These are phyloP conservation scores for Crypturellus tataupa DNA, from an alignment of 2,797 vertebrate species.

Conservation along the genomic window DNA sequence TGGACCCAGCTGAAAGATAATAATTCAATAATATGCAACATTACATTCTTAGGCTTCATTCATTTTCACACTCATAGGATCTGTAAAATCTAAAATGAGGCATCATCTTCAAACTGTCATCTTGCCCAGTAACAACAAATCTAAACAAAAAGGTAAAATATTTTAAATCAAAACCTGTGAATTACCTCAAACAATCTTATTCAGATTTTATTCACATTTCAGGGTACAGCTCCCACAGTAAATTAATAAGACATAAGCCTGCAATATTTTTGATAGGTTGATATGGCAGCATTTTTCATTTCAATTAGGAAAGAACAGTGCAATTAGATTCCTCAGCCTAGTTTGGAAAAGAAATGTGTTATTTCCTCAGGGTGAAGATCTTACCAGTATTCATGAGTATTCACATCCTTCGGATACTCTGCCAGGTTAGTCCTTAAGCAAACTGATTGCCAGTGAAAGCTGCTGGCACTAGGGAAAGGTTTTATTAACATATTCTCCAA, in stretches of 20 bases:
- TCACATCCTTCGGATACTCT: not conserved
- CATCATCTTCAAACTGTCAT: constrained; percentile 44
- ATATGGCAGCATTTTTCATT: constrained; percentile 40
- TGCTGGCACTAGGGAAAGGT: not conserved
- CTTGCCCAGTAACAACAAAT: constrained; percentile 43
- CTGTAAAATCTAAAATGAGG: constrained; percentile 49
- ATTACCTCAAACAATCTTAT: constrained; percentile 45
- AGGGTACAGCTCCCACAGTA: constrained; percentile 22
- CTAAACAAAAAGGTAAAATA: constrained; percentile 6
- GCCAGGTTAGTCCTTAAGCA: not conserved
- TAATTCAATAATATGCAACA: constrained; percentile 67
- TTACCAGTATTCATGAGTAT: not conserved
- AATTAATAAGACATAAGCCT: constrained; percentile 51
- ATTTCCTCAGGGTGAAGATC: not conserved
- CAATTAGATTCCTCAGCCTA: constrained; percentile 22
- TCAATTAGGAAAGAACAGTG: constrained; percentile 43
- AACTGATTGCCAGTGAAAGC: not conserved
- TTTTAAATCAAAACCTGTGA: constrained; percentile 47
- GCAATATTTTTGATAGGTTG: constrained; percentile 25
- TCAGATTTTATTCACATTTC: constrained; percentile 34
- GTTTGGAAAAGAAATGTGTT: not conserved
- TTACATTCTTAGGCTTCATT: constrained; percentile 38
- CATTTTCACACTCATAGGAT: constrained; percentile 58
- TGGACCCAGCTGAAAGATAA: constrained; percentile 16
- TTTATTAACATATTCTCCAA: not conserved